Evolutionary conservation across 2,113 vertebrate genomes (phyloP), one percentile per base, ranked within the genome.

Genomic region (Platycercus adscitus): DNA sequence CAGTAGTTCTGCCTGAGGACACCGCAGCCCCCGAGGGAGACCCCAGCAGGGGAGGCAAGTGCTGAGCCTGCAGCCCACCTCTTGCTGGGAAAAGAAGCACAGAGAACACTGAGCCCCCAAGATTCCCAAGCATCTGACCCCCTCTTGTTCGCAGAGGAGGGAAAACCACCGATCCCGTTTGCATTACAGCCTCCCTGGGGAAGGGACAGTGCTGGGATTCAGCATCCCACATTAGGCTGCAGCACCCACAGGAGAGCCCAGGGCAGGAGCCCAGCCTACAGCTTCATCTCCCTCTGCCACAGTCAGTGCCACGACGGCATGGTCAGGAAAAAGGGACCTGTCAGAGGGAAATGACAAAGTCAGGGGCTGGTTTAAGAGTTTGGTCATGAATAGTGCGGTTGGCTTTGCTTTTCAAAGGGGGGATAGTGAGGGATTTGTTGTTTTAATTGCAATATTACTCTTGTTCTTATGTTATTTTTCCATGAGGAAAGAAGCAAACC

Each of bases 261-360:
- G 55, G 21, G 33, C 60, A 84, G 58, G n/a, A 84, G 50, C 37
- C 29, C 61, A 73, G 21, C 41, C 64, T 44, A 60, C n/a, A 26
- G 50, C 64, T 65, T 37, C 44, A 41, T 60, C 29, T 18, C 20
- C 17, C 26, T 58, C 21, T 39, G 65, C 46, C 66, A 53, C 5
- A 0, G 53, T 8, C 71, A 10, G 10, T 21, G 82, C 39, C 29
- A 21, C 0, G 3, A 61, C 0, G 0, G 6, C 33, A 7, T 2
- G 10, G 44, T 9, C 41, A 70, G 44, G 35, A 46, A 88, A 80
- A 80, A 65, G 18, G 7, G 13, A 44, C 33, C 5, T 41, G 4
- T 23, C 47, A 75, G 43, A 29, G 17, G 26, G 17, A 11, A 70
- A 13, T 3, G 41, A 28, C n/a, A 31, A 24, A 39, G 6, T 47